A percentile compares a stretch with the other conserved stretches of the same genome.
Evolutionary conservation across 2,797 vertebrate species (phyloP).

Genomic region (Lateolabrax maculatus): DNA sequence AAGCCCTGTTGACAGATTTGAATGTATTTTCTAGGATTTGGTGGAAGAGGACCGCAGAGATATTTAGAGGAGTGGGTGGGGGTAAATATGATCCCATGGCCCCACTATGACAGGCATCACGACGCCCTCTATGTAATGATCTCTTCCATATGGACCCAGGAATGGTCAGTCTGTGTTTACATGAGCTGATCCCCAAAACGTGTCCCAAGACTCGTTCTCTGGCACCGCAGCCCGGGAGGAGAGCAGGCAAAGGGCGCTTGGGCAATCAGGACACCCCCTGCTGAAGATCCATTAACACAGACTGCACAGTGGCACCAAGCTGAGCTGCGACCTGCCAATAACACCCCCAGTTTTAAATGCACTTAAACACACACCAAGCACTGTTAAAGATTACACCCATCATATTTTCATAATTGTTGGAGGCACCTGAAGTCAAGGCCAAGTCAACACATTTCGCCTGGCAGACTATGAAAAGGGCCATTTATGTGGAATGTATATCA

Average conservation of each 20-base stretch:
- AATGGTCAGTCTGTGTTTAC: constrained; percentile 81
- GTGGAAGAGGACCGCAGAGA: constrained; percentile 54
- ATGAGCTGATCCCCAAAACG: constrained; percentile 74
- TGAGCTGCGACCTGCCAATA: constrained; percentile 63
- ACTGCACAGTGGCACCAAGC: constrained; percentile 72
- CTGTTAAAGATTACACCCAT: constrained; percentile 73
- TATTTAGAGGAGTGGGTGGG: constrained; percentile 58
- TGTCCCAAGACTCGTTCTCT: constrained; percentile 71
- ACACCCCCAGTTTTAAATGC: constrained; percentile 41
- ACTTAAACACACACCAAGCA: constrained; percentile 68
- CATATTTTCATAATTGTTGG: constrained; percentile 84
- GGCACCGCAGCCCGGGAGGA: constrained; percentile 46
- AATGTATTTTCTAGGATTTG: constrained; percentile 61
- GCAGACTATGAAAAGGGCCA: constrained; percentile 79
- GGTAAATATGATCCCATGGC: constrained; percentile 67
- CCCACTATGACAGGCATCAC: constrained; percentile 71
- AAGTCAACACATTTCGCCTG: constrained; percentile 83
- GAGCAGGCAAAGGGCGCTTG: constrained; percentile 61
- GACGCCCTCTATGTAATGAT: constrained; percentile 72
- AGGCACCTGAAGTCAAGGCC: constrained; percentile 80
- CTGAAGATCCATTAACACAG: constrained; percentile 65
- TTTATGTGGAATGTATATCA: constrained; percentile 75
- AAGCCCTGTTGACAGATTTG: constrained; percentile 73
- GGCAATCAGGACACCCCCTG: constrained; percentile 69
- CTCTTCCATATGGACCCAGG: constrained; percentile 82